Base-by-base conservation (phyloP, 1,140 invertebrate species). In the Achroia grisella region DNA sequence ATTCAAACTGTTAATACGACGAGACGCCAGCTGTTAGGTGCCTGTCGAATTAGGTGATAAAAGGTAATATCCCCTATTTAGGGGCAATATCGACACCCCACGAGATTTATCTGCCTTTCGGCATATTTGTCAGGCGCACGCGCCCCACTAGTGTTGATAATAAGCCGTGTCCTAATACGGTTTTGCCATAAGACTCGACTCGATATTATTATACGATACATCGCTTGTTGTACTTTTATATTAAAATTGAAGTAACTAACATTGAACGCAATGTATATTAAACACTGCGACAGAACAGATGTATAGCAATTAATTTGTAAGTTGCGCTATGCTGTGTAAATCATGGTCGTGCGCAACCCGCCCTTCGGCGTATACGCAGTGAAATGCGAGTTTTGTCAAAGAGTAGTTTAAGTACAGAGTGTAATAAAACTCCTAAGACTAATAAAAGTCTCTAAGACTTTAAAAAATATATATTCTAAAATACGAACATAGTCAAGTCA, bases 1-100 rank as follows among this genome's bases (percentile, higher is more conserved):
- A 62, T 68, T 60, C 56, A 53, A 23, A 23, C 17, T 6, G 17
- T 23, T 23, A 23, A 23, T n/a, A n/a, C 17, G 6, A 23, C 2
- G 51, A 52, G 44, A 57, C 59, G 37, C 56, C 63, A 66, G 59
- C 56, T 66, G 63, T 56, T 49, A 39, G 13, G 9, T n/a, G 28
- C 15, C 30, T 42, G 39, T 42, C 39, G 29, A 42, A 42, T 42
- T 42, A 32, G 34, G 30, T 44, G 48, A 46, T 44, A 49, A 65
- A 62, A 57, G 59, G 58, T 65, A 62, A 62, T 60, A 52, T 51
- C 49, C 49, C 53, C 60, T 54, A 71, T 71, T 69, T 64, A 39
- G 52, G 52, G 42, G 34, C 54, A 54, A 54, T 57, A 65, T 74
- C 39, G 48, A 13, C 35, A 51, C 56, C 62, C 56, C 49, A 50